These are phyloP conservation scores for Styela clava DNA, from an alignment of 23 tunicate species.

Conservation along the genomic window DNA sequence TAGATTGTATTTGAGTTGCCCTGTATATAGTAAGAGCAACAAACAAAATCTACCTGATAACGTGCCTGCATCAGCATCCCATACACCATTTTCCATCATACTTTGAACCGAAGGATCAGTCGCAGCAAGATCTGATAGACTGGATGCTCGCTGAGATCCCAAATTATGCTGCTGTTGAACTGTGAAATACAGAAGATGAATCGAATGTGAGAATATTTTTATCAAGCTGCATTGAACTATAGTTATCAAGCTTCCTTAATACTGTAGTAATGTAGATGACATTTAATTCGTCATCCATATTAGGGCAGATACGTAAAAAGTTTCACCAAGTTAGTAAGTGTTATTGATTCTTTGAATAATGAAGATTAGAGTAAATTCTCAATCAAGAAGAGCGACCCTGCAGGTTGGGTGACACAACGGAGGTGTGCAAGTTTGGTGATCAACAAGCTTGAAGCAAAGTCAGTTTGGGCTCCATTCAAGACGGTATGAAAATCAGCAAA, in stretches of 20 bases:
- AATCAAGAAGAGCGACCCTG: no score
- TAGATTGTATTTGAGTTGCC: not conserved
- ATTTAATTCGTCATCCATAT: not conserved
- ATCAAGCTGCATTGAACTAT: no score
- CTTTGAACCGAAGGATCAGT: conserved; percentile 84
- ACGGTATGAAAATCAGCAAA: no score
- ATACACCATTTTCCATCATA: conserved; percentile 65
- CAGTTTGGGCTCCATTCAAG: no score
- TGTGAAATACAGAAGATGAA: not conserved
- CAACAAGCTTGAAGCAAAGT: no score
- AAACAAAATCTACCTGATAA: conserved; percentile 25
- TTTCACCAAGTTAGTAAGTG: no score
- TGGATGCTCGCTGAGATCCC: conserved; percentile 53
- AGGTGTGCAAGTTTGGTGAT: no score
- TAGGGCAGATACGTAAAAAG: not conserved
- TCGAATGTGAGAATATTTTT: no score
- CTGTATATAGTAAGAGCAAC: not conserved
- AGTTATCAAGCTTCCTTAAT: not conserved
- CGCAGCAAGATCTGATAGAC: conserved; percentile 65
- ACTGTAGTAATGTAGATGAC: not conserved
- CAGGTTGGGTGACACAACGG: no score
- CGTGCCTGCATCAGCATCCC: conserved; percentile 22
- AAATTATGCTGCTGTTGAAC: not conserved
- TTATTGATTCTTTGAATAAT: no score
- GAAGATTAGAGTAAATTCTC: no score